Percentiles rank a stretch among this genome's conserved stretches.
Conservation (phyloP, 2,888 invertebrate species). For the Euplagia quadripunctaria region DNA sequence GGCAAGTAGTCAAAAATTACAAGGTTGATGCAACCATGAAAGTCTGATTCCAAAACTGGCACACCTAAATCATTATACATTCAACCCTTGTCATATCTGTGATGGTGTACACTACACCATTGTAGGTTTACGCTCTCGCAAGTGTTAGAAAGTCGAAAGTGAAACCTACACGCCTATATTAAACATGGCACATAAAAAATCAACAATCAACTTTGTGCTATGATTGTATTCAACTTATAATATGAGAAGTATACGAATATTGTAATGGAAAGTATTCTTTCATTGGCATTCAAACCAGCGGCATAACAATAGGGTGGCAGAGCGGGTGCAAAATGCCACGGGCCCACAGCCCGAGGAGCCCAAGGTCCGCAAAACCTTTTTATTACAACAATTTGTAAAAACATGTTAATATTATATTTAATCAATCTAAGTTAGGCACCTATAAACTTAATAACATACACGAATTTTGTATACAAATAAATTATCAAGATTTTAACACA, state of each 20-base stretch:
- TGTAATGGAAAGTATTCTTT: slow-evolving; percentile 1
- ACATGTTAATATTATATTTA: no score
- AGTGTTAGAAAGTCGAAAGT: slow-evolving; percentile 70
- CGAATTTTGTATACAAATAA: no score
- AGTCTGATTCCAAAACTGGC: not conserved
- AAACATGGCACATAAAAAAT: slow-evolving; percentile 58
- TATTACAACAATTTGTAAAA: no score
- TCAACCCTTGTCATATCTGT: slow-evolving; percentile 22
- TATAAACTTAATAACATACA: no score
- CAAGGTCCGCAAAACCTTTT: no score
- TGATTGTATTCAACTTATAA: slow-evolving; percentile 33
- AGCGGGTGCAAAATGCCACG: no score
- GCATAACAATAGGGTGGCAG: no score
- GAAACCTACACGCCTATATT: slow-evolving; percentile 56
- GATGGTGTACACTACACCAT: slow-evolving; percentile 18
- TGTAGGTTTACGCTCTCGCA: slow-evolving; percentile 14
- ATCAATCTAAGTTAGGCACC: no score
- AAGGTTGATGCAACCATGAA: not conserved
- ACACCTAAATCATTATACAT: slow-evolving; percentile 23
- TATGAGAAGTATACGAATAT: slow-evolving; percentile 23
- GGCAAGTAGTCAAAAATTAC: not conserved
- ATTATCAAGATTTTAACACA: no score
- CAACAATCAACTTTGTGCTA: slow-evolving; percentile 43
- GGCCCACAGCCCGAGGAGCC: no score
- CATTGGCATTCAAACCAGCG: slow-evolving; percentile 5